Conservation (phyloP, 2,113 vertebrate species). For the Actinemys pallida region DNA sequence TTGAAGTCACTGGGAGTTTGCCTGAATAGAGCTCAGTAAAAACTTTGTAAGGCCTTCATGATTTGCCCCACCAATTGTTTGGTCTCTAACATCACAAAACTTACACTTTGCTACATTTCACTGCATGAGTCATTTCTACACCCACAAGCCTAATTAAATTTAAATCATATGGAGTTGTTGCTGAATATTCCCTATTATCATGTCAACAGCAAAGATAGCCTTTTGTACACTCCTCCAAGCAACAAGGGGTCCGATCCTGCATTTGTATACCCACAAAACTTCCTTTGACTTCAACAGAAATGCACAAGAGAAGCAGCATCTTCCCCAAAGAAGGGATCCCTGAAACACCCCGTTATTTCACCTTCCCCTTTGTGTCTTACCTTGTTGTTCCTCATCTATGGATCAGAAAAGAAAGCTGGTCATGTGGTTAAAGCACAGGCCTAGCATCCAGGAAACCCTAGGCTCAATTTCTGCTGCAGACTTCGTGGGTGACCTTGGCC, state of each 20-base stretch:
- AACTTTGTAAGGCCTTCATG: background rate
- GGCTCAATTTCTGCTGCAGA: background rate
- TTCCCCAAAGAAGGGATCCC: background rate
- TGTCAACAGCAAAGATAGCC: conserved; percentile 1
- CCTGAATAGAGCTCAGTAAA: conserved; percentile 25
- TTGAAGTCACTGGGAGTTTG: conserved; percentile 23
- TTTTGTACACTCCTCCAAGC: background rate
- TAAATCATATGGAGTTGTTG: conserved; percentile 40
- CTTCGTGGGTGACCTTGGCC: background rate
- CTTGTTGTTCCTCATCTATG: background rate
- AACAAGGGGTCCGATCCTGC: background rate
- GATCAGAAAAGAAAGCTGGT: background rate
- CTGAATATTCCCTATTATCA: conserved; percentile 6
- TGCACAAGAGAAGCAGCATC: background rate
- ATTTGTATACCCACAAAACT: background rate
- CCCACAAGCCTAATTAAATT: conserved; percentile 31
- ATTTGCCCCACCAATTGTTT: conserved; percentile 19
- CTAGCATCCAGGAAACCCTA: background rate
- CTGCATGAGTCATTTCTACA: conserved; percentile 27
- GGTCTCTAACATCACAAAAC: conserved; percentile 22
- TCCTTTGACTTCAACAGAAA: background rate
- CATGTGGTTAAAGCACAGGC: background rate
- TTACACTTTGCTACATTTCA: conserved; percentile 46
- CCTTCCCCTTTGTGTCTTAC: background rate
- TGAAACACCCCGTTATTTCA: background rate